phyloP scores from a whole-genome alignment of 2,113 vertebrate genomes.

The Oncorhynchus nerka region DNA sequence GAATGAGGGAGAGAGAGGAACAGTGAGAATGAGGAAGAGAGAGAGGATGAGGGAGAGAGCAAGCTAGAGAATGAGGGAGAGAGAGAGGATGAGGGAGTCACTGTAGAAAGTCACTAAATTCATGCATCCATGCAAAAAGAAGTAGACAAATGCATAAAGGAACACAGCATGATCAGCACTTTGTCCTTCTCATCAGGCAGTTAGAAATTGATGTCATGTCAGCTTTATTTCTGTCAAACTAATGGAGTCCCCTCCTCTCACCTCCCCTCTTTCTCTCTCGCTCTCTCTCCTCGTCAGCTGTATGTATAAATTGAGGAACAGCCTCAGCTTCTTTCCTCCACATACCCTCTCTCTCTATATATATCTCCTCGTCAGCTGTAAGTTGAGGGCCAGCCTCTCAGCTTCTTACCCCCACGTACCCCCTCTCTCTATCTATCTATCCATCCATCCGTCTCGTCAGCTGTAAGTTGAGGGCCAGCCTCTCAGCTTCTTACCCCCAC shows the following conservation, averaged over 20 bases:
- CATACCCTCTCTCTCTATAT: not conserved
- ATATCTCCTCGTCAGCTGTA: not conserved
- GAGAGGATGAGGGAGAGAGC: no score
- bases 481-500: constrained; percentile 16
- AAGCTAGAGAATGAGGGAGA: no score
- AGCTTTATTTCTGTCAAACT: constrained; percentile 23
- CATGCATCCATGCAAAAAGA: no score
- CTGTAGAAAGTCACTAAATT: no score
- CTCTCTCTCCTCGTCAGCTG: not conserved
- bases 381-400: not conserved
- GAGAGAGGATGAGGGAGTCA: no score
- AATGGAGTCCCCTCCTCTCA: constrained; percentile 2
- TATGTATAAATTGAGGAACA: not conserved
- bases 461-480: not conserved
- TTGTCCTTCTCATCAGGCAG: not conserved
- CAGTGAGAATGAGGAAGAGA: no score
- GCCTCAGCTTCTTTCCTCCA: not conserved
- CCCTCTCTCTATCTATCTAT: not conserved
- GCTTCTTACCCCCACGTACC: constrained; percentile 15
- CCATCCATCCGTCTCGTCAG: not conserved
- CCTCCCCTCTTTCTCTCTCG: not conserved
- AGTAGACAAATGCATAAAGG: not conserved
- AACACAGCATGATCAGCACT: constrained; percentile 10
- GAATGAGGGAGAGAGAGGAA: no score
- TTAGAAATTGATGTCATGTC: constrained; percentile 26